Evolutionary conservation across 2,113 vertebrate genomes (phyloP), one percentile per base, ranked within the genome.

Genomic region (Lontra canadensis): DNA sequence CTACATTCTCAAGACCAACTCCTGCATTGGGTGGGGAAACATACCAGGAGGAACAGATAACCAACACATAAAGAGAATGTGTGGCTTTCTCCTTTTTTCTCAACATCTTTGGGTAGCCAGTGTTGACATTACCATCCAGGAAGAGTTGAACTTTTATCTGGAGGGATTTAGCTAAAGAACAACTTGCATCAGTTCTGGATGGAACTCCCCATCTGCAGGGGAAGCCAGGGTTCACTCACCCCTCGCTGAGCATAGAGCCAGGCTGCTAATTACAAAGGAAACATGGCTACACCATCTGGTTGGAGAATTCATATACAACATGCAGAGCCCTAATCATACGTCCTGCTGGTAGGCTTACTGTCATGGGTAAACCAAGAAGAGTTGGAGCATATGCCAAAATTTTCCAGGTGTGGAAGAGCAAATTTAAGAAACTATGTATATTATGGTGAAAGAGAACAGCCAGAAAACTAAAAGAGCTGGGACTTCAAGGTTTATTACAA

Each of bases 401-500:
- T 82, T 86, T 91, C 52, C 52, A 61, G 73, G 34, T 55, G 5
- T 59, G 8, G 59, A 14, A 96, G 31, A 93, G 34, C 23, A 92
- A 59, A 15, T 87, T 87, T 78, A 59, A 31, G 3, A 94, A 87
- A 94, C 55, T 76, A 81, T 1, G 7, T 73, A 55, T 59, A 63
- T 88, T 42, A 76, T 76, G 36, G 36, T 57, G n/a, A 83, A 97
- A 90, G 61, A 52, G 17, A 90, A 85, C 7, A 21, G 59, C 20
- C 4, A 82, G 31, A 92, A 92, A 96, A 85, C 31, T 61, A 36
- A 86, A 82, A 96, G 59, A 91, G 59, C 39, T 59, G n/a, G 23
- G 29, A 76, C 67, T 63, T 86, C 36, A 47, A 10, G n/a, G 4
- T 57, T 21, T 83, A 69, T 69, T 91, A 74, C 18, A 73, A 80